phyloP scores from a whole-genome alignment of 2,113 vertebrate genomes.

The Choloepus hoffmanni region DNA sequence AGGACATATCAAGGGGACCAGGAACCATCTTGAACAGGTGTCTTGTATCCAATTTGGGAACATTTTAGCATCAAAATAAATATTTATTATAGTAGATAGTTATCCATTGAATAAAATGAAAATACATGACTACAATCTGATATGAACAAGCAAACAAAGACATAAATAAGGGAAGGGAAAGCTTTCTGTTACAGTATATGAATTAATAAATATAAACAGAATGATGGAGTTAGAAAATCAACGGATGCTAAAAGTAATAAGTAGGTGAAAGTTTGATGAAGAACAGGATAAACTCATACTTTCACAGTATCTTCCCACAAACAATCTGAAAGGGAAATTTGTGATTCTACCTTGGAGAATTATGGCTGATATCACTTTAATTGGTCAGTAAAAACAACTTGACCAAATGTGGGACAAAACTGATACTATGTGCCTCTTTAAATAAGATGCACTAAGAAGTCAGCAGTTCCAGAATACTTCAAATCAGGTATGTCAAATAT shows the following conservation, averaged over 20 bases:
- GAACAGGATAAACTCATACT: background rate
- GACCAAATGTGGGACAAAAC: background rate
- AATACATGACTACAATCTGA: background rate
- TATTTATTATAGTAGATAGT: background rate
- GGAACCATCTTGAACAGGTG: background rate
- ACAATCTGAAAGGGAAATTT: background rate
- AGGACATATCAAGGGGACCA: background rate
- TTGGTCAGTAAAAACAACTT: background rate
- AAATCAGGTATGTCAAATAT: background rate
- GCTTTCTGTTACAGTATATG: background rate
- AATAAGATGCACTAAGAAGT: background rate
- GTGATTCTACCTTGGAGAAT: background rate
- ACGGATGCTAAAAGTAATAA: background rate
- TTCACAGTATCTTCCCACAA: background rate
- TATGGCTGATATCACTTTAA: background rate
- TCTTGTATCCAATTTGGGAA: background rate
- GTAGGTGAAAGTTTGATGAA: background rate
- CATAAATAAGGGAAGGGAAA: background rate
- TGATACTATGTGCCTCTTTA: background rate
- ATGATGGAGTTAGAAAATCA: background rate
- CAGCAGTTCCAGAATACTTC: background rate
- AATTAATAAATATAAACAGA: background rate
- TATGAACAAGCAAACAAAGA: background rate
- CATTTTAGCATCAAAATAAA: background rate
- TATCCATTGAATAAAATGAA: background rate